Conservation (phyloP, 2,797 vertebrate species). For the Orientallactaga sibirica region DNA sequence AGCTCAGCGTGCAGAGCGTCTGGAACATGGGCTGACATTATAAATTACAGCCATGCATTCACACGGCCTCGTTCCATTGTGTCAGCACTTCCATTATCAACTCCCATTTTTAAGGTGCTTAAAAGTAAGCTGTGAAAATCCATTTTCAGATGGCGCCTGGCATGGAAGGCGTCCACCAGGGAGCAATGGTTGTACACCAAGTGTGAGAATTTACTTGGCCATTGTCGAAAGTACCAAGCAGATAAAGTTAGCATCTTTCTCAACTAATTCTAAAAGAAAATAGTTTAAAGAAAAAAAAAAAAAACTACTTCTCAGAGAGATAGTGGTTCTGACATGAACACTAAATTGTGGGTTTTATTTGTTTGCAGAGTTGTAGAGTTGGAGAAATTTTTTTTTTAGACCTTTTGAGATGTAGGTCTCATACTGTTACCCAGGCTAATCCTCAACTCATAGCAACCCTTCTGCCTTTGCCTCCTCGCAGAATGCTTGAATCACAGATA, state of each 20-base stretch:
- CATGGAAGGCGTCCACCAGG: background rate
- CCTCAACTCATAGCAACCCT: background rate
- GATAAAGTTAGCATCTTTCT: background rate
- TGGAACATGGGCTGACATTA: conserved; percentile 81
- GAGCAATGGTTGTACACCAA: conserved; percentile 32
- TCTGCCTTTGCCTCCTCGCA: background rate
- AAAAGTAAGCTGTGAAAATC: conserved; percentile 78
- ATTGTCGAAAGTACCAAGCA: background rate
- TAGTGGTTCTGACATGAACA: fast-evolving
- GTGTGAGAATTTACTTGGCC: conserved; percentile 9
- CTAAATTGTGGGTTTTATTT: background rate
- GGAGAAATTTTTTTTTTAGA: background rate
- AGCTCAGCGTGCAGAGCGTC: conserved; percentile 69
- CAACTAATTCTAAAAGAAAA: background rate
- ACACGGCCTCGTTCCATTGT: conserved; percentile 68
- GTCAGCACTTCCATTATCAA: conserved; percentile 82
- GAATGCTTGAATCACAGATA: background rate
- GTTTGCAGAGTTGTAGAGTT: too few relatives aligned
- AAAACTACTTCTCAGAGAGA: background rate
- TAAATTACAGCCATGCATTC: conserved; percentile 82
- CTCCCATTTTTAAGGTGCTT: conserved; percentile 77
- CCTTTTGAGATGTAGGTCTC: background rate
- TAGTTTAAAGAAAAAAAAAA: too few relatives aligned
- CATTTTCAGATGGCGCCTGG: conserved; percentile 45
- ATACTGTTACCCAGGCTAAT: background rate